Percentiles rank a stretch among this genome's conserved stretches.
These are phyloP conservation scores for Drosophila repletoides DNA, from an alignment of 1,140 invertebrate species.

Conservation along the genomic window DNA sequence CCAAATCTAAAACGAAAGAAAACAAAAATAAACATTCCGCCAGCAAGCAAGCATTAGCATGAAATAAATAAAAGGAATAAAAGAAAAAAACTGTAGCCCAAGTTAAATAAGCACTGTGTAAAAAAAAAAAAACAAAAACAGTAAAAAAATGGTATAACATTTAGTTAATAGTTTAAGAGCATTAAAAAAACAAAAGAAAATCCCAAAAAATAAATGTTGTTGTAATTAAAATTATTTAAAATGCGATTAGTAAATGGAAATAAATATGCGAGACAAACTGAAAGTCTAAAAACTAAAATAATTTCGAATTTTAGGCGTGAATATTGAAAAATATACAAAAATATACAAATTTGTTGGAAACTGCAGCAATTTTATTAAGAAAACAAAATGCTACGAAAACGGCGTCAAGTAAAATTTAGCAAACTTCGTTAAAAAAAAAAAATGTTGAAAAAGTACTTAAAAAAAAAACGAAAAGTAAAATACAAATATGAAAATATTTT, in stretches of 20 bases:
- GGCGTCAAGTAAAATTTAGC: conserved; percentile 50
- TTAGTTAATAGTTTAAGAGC: conserved; percentile 47
- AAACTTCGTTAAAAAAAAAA: conserved; percentile 48
- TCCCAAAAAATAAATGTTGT: conserved; percentile 62
- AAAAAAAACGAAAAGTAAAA: conserved; percentile 15
- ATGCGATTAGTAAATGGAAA: conserved; percentile 29
- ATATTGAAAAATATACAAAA: conserved; percentile 19
- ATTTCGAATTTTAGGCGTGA: conserved; percentile 38
- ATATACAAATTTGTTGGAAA: conserved; percentile 4
- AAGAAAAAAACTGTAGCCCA: conserved; percentile 45
- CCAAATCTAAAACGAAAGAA: conserved; percentile 8
- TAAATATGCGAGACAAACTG: conserved; percentile 9
- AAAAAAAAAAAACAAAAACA: conserved; percentile 26
- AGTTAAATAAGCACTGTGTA: conserved; percentile 60
- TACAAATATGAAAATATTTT: conserved; percentile 37
- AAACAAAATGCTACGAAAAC: conserved; percentile 38
- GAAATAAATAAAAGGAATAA: conserved; percentile 14
- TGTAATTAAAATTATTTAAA: conserved; percentile 72
- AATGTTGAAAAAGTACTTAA: conserved; percentile 27
- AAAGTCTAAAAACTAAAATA: conserved; percentile 32
- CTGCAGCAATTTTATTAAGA: conserved; percentile 57
- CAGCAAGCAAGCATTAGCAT: conserved; percentile 24
- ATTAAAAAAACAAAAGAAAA: conserved; percentile 10
- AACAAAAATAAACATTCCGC: conserved; percentile 24
- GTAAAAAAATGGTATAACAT: conserved; percentile 3